Base-by-base conservation (phyloP, 2,888 invertebrate genomes). In the Orthosia incerta region DNA sequence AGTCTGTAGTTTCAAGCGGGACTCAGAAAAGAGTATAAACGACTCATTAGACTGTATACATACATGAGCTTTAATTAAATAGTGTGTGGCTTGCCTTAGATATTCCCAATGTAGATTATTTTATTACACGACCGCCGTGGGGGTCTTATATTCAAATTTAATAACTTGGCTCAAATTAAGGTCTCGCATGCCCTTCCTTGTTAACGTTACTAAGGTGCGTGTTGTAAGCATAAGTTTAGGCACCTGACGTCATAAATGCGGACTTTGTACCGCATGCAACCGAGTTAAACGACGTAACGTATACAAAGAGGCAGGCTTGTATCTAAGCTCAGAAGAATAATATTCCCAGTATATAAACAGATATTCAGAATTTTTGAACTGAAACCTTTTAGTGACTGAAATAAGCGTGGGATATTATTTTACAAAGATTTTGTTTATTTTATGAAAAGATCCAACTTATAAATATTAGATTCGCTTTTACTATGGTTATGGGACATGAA, bases 141-240 rank as follows among this genome's bases (percentile, higher is more conserved):
- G 87, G 85, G 77, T 86, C 83, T 84, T 85, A 87, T 90, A 86
- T 89, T 89, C 88, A 89, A 90, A 89, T 90, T 91, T 90, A 90
- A 92, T 91, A 91, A 90, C 88, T 85, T 77, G 56, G 72, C 76
- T 77, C 78, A 88, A 89, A 89, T 89, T 89, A 88, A 87, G 86
- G 89, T 85, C 82, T 80, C 82, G 80, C 83, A 80, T 74, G 79
- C 85, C 89, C 87, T 87, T 86, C 76, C 89, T 87, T 87, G 87
- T 86, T 89, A 85, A 76, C 81, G 82, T 88, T 91, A 89, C 90
- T 90, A 90, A 89, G 90, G 88, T 89, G 89, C 86, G 88, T 89
- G 89, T 88, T 84, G 83, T 82, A 74, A 84, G 85, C 80, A 85
- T 86, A 87, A 87, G 87, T 90, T 90, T 79, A 74, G 85, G 59